Conservation (phyloP, 2,888 invertebrate species). For the Lypha dubia region DNA sequence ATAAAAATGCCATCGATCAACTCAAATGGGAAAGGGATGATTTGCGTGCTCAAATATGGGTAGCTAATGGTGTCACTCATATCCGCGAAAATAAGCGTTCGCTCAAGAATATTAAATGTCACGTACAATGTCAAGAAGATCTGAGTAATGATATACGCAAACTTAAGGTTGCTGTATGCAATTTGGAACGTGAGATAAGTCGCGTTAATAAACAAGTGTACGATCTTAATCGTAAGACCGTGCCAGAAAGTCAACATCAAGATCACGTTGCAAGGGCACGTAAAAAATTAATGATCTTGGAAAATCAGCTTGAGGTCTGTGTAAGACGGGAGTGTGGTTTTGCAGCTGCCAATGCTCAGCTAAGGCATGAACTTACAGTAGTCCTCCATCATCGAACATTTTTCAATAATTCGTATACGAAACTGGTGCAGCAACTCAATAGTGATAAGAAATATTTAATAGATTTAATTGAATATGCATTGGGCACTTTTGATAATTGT, state of each 20-base stretch:
- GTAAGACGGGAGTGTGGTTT: conserved; percentile 80
- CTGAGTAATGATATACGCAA: conserved; percentile 78
- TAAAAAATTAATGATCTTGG: conserved; percentile 78
- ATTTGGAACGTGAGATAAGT: conserved; percentile 80
- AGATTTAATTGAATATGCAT: conserved; percentile 81
- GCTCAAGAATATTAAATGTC: conserved; percentile 78
- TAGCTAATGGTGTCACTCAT: conserved; percentile 79
- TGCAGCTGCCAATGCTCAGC: conserved; percentile 78
- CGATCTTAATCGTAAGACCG: conserved; percentile 79
- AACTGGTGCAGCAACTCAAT: conserved; percentile 80
- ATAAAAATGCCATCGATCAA: conserved; percentile 78
- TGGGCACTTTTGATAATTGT: conserved; percentile 81
- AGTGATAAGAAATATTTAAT: conserved; percentile 82
- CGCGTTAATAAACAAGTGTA: conserved; percentile 79
- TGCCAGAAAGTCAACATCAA: conserved; percentile 81
- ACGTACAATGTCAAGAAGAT: conserved; percentile 80
- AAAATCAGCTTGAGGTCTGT: conserved; percentile 81
- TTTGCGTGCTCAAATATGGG: conserved; percentile 80
- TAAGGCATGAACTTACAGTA: conserved; percentile 79
- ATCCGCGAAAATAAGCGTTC: conserved; percentile 75
- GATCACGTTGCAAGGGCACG: conserved; percentile 77
- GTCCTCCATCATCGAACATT: conserved; percentile 79
- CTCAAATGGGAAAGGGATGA: conserved; percentile 79
- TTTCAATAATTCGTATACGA: conserved; percentile 81
- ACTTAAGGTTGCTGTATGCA: conserved; percentile 77